Base-by-base conservation (phyloP, 1,140 invertebrate genomes). In the Holcopasites calliopsidis region DNA sequence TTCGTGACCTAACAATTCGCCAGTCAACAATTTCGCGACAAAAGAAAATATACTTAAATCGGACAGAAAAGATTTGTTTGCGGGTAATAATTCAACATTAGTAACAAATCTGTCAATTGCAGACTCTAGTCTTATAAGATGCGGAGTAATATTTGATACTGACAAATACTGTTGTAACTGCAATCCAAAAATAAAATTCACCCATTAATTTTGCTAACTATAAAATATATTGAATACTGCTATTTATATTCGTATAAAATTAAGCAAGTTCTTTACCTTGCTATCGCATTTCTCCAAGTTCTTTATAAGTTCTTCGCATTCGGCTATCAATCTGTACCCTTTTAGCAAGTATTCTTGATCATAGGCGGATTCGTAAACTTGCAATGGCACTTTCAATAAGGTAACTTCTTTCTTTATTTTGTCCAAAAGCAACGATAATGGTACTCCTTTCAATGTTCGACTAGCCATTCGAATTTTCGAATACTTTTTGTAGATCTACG, bases 81-180 rank as follows among this genome's bases (percentile, higher is more conserved):
- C 54, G 11, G 77, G 66, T 38, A 86, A 58, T 44, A 88, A 61
- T 68, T 82, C 73, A 13, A 64, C 57, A 13, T 13, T 76, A 1
- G 57, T 61, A 3, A 81, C 64, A 58, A 87, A 89, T 50, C 40
- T 62, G 6, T 88, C 80, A 38, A 88, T 65, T 1, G 47, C 26
- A 18, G 64, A 62, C 57, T 86, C 79, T 40, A 88, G 35, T 21
- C 86, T 80, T 31, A 79, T n/a, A 50, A 89, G 55, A 49, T 81
- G 72, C 2, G 79, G 78, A 57, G 58, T 81, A 21, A 86, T 69
- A 58, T 85, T 88, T 8, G 79, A 74, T 42, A 84, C 61, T 23
- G 73, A 78, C 26, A 88, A 73, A 49, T 85, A 87, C 40, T 88
- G 81, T 42, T 86, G 88, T 38, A 88, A 79, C 85, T 85, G 55